Base-by-base conservation (phyloP, 2,888 invertebrate species). In the Pecten maximus region DNA sequence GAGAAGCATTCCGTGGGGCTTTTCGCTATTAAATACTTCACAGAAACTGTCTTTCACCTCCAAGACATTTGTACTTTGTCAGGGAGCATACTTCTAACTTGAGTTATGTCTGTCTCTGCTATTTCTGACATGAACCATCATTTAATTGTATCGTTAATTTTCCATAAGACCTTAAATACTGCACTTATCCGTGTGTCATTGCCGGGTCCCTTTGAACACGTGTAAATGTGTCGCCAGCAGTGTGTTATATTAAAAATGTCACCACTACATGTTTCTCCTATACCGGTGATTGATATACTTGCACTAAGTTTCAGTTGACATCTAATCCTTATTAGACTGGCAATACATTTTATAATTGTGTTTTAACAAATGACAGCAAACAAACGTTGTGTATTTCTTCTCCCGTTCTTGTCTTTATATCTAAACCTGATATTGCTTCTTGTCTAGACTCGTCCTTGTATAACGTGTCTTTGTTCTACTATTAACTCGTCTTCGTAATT, bases 221-320 rank as follows among this genome's bases (percentile, higher is more conserved):
- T 74, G 12, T 44, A 44, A 6, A 44, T 44, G 74, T 54, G 50
- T 74, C 74, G 28, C 74, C 74, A 35, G 8, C 35, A 28, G 28
- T 74, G 6, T 60, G 60, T 60, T 6, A 74, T 74, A 35, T 74
- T 28, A 35, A 74, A 74, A 35, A 74, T 74, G 74, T 74, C 74
- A 74, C 10, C 28, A 28, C 35, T 10, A 74, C 28, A 74, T 35
- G 74, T 35, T 12, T 35, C 35, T 35, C 8, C 23, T 35, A 28
- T 74, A 74, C 35, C 28, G 35, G 74, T 74, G 74, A 74, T 74
- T 74, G 74, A 74, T 74, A 74, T 74, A 15, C 74, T 10, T 74
- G 74, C 35, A 74, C 74, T 74, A 35, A 35, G 28, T 28, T 74
- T 74, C 74, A 74, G 0, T 3, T 35, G 10, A 74, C 35, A 74